These are phyloP conservation scores for Chromobotia macracanthus DNA, from an alignment of 2,797 vertebrate species.

Conservation along the genomic window DNA sequence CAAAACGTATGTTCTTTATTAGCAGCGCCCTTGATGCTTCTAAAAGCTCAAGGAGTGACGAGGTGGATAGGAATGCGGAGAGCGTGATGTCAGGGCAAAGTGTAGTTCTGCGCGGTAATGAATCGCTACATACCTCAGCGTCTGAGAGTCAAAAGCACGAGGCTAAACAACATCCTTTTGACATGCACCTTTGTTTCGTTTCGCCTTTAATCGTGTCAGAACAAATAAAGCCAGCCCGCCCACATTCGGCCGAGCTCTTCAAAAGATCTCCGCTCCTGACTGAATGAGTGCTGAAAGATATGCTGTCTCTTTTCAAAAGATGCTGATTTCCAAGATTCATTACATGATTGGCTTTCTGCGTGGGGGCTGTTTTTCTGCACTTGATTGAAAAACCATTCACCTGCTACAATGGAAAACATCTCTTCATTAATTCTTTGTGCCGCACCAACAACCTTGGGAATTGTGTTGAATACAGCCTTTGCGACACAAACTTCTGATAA, in stretches of 20 bases:
- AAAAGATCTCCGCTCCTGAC: constrained; percentile 22
- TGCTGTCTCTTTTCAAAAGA: constrained; percentile 50
- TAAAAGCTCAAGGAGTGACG: background rate
- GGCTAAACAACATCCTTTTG: constrained; percentile 22
- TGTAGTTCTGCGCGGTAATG: constrained; percentile 36
- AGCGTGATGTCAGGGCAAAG: background rate
- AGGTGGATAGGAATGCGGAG: constrained; percentile 10
- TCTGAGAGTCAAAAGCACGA: constrained; percentile 46
- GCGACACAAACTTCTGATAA: constrained; percentile 40
- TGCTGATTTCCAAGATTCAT: constrained; percentile 55
- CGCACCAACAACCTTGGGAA: constrained; percentile 50
- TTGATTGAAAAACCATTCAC: constrained; percentile 46
- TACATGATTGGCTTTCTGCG: constrained; percentile 48
- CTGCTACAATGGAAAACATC: constrained; percentile 46
- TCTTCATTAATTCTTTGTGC: constrained; percentile 48
- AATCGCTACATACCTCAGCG: constrained; percentile 2
- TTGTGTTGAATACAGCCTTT: constrained; percentile 39
- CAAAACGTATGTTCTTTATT: constrained; percentile 4
- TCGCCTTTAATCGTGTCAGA: constrained; percentile 30
- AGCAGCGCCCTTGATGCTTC: background rate
- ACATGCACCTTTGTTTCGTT: constrained; percentile 51
- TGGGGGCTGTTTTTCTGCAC: constrained; percentile 40
- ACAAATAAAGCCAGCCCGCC: constrained; percentile 46
- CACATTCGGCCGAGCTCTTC: constrained; percentile 33
- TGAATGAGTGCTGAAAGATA: constrained; percentile 47